Evolutionary conservation across 2,113 vertebrate genomes (phyloP), one percentile per base, ranked within the genome.

Genomic region (Megaleporinus macrocephalus): DNA sequence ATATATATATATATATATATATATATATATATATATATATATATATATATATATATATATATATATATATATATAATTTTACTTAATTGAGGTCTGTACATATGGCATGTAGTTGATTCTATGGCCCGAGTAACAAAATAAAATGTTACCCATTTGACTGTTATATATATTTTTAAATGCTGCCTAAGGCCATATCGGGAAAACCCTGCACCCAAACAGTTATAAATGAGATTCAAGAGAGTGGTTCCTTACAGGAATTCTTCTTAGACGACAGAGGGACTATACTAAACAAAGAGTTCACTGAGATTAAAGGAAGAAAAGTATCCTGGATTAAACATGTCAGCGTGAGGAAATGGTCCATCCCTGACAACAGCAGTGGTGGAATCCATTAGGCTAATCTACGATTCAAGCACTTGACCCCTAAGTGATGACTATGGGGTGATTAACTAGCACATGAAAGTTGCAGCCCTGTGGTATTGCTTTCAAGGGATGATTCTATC

Each of bases 361-460:
- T 61, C 57, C 5, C 13, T 33, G 29, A 66, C 16, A 66, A 33
- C 63, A 7, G 63, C 63, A 33, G 9, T 68, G 13, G 27, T 4
- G 16, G 30, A 68, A 68, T 41, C 66, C 22, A 24, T 41, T 70
- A 26, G n/a, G 11, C n/a, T 13, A n/a, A 26, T 11, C 57, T 11
- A 61, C 7, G n/a, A 24, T 26, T 26, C 18, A 20, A 41, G 33
- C 33, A 69, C 36, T 70, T 70, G 10, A 70, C 33, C 12, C 36
- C 26, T 44, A 4, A 69, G 22, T 44, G 66, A 70, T n/a, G 36
- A 24, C 41, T n/a, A 70, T 44, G 0, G 20, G 41, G 24, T 44
- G 36, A 70, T 70, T 70, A 70, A 70, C 33, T 36, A 44, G 66
- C 33, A 70, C 11, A n/a, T 70, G 66, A 70, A 70, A 44, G 66